A percentile compares a stretch with the other conserved stretches of the same genome.
phyloP scores from a whole-genome alignment of 1,140 invertebrate species.

The Sycophila sp. region DNA sequence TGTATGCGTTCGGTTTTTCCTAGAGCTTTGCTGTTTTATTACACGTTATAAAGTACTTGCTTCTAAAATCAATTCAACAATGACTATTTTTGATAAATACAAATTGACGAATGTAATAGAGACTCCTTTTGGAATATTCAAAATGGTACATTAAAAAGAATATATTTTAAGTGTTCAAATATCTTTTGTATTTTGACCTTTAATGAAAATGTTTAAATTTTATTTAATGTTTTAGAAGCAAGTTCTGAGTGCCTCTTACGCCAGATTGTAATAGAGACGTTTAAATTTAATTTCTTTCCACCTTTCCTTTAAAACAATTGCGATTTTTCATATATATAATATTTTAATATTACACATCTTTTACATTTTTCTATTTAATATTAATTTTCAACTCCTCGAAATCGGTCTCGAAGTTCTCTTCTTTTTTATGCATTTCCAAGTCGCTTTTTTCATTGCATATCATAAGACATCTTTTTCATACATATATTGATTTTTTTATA shows the following conservation, averaged over 20 bases:
- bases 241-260: slow-evolving; percentile 13
- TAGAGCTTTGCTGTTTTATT: slow-evolving; percentile 13
- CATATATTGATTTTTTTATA: slow-evolving; percentile 13
- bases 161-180: neutral
- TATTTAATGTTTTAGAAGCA: slow-evolving; percentile 26
- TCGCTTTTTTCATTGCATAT: neutral
- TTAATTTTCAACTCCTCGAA: slow-evolving; percentile 21
- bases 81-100: neutral
- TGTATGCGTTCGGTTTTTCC: slow-evolving; percentile 20
- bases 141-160: neutral
- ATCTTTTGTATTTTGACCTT: too few relatives aligned
- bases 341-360: slow-evolving; percentile 40
- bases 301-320: slow-evolving; percentile 35
- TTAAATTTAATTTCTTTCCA: slow-evolving; percentile 9
- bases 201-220: neutral
- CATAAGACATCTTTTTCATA: slow-evolving; percentile 14
- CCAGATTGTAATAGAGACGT: slow-evolving; percentile 12
- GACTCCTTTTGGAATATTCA: too few relatives aligned
- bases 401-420: neutral
- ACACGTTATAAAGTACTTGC: slow-evolving; percentile 20
- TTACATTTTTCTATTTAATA: slow-evolving; percentile 34
- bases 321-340: slow-evolving; percentile 36
- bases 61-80: slow-evolving; percentile 22
- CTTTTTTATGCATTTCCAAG: slow-evolving; percentile 11
- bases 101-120: too few relatives aligned